Percentiles rank a stretch among this genome's conserved stretches.
These are phyloP conservation scores for Ceratina calcarata DNA, from an alignment of 1,140 invertebrate genomes.

Conservation along the genomic window DNA sequence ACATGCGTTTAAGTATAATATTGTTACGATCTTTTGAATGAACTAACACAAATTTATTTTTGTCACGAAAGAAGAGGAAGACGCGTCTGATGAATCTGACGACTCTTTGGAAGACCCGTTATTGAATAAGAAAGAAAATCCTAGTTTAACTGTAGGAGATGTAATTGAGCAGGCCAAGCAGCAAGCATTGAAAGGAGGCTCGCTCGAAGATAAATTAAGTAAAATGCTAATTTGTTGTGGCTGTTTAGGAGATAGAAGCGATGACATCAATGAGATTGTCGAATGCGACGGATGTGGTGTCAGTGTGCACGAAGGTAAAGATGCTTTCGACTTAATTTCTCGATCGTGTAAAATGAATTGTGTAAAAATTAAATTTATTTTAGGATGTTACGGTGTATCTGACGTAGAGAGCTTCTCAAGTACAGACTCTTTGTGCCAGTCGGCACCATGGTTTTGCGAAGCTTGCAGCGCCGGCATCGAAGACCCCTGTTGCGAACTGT, in stretches of 20 bases:
- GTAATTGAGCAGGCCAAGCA: constrained; percentile 81
- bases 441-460: constrained; percentile 99
- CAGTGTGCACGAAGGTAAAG: constrained; percentile 94
- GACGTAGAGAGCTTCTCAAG: constrained; percentile 94
- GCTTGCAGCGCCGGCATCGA: constrained; percentile 95
- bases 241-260: constrained; percentile 95
- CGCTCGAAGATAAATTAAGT: constrained; percentile 77
- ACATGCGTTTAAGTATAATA: neutral
- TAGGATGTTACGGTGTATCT: constrained; percentile 96
- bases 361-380: constrained; percentile 16
- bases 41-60: constrained; percentile 1
- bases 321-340: neutral
- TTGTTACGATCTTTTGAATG: neutral
- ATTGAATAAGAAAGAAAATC: constrained; percentile 80
- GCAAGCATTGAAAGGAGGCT: constrained; percentile 73
- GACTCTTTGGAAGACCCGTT: constrained; percentile 79
- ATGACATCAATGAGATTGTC: constrained; percentile 97
- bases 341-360: neutral
- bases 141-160: constrained; percentile 78
- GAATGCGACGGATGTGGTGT: constrained; percentile 98
- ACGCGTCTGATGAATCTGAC: constrained; percentile 80
- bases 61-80: constrained; percentile 71
- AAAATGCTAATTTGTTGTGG: constrained; percentile 92
- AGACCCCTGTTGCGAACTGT: constrained; percentile 93
- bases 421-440: constrained; percentile 94